phyloP scores from a whole-genome alignment of 2,113 vertebrate genomes.

The Toxostoma redivivum region DNA sequence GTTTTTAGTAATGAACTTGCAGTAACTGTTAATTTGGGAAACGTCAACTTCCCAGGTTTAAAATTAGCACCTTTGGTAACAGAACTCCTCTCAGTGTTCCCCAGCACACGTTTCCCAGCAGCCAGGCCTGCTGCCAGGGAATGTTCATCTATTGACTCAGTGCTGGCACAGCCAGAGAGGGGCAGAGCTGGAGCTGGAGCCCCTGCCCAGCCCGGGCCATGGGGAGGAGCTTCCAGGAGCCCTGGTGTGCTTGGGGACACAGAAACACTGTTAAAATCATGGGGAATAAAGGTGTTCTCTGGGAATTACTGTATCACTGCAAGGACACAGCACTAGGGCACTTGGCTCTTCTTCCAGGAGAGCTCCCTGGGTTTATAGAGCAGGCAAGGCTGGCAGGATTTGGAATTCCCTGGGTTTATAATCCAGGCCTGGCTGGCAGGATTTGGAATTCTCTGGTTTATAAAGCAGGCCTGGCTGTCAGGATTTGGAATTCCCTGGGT shows the following conservation, averaged over 20 bases:
- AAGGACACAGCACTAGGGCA: neutral
- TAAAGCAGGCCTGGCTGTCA: neutral
- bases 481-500: neutral
- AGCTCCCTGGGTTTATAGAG: neutral
- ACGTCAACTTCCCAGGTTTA: neutral
- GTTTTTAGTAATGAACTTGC: neutral
- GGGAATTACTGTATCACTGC: neutral
- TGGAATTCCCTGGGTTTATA: neutral
- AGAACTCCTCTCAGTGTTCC: neutral
- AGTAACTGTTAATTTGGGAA: neutral
- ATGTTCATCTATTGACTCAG: neutral
- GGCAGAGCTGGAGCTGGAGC: neutral
- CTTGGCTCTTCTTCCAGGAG: neutral
- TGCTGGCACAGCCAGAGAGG: neutral
- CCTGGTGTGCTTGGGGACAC: rapidly evolving
- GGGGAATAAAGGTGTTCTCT: neutral
- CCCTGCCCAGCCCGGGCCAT: rapidly evolving
- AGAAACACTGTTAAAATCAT: rapidly evolving
- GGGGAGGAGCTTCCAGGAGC: neutral
- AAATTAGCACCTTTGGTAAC: neutral
- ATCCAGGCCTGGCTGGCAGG: too few relatives aligned
- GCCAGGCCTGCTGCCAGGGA: neutral
- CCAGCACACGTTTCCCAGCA: neutral
- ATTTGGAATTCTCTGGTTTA: neutral
- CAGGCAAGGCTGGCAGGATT: neutral